These are phyloP conservation scores for Tragulus kanchil DNA, from an alignment of 2,113 vertebrate species.

Conservation along the genomic window DNA sequence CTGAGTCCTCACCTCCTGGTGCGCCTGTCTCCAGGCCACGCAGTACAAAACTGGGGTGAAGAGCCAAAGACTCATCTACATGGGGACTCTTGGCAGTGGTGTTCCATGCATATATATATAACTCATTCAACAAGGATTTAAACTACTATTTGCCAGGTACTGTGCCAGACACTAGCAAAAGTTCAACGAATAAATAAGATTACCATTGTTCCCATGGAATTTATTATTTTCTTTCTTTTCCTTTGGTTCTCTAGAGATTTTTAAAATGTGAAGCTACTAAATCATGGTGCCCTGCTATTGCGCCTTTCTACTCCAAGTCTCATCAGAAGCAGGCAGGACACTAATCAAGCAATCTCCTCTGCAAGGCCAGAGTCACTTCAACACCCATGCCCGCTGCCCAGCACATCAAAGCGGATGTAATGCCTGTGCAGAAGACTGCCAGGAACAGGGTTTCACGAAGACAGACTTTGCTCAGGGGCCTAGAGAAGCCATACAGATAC, in stretches of 20 bases:
- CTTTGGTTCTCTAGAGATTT: not conserved
- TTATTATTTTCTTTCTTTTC: not conserved
- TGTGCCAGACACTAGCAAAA: no score
- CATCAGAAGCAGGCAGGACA: not conserved
- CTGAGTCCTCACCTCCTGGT: not conserved
- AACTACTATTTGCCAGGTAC: not conserved
- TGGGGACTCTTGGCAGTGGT: not conserved
- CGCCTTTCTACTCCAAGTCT: not conserved
- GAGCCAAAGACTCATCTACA: not conserved
- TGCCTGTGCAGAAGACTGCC: not conserved
- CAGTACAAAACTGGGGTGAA: not conserved
- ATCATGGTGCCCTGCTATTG: no score
- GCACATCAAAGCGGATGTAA: not conserved
- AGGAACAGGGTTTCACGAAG: accelerated
- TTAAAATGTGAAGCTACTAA: not conserved
- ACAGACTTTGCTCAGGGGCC: not conserved
- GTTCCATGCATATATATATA: not conserved
- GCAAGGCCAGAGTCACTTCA: not conserved
- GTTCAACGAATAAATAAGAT: not conserved
- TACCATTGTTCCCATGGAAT: not conserved
- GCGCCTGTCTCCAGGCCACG: not conserved
- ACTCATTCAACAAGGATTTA: not conserved
- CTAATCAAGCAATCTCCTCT: not conserved
- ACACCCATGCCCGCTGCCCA: not conserved
- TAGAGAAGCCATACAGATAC: not conserved